Conservation (phyloP, 2,797 vertebrate species). For the Syngnathus acus region DNA sequence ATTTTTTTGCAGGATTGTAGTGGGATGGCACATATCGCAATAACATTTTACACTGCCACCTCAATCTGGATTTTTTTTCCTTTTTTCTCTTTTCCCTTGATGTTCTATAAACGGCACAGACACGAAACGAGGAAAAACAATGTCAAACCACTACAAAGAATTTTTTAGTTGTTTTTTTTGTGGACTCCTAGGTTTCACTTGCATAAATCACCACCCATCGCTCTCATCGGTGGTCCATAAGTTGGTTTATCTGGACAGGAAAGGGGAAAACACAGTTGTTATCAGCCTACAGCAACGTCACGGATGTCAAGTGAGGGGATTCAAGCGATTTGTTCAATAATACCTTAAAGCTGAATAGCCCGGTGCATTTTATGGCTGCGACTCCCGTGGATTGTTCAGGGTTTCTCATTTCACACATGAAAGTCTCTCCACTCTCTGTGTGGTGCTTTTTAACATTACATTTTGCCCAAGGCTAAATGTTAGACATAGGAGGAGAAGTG, state of each 20-base stretch:
- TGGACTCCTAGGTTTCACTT: not conserved
- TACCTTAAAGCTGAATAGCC: conserved; percentile 57
- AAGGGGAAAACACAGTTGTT: conserved; percentile 28
- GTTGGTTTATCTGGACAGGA: conserved; percentile 32
- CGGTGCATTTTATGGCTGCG: conserved; percentile 48
- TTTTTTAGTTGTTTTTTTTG: not conserved
- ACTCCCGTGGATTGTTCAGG: conserved; percentile 61
- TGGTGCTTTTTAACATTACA: conserved; percentile 59
- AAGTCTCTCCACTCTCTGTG: conserved; percentile 52
- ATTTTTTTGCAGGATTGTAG: not conserved
- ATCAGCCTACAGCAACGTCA: conserved; percentile 21
- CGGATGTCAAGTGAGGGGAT: conserved; percentile 39
- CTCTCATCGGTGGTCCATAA: conserved; percentile 17
- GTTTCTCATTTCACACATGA: conserved; percentile 73
- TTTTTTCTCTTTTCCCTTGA: not conserved
- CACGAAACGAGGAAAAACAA: not conserved
- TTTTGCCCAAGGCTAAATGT: conserved; percentile 57
- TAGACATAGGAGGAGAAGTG: conserved; percentile 16
- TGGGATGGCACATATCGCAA: not conserved
- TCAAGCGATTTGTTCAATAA: conserved; percentile 42
- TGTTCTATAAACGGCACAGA: not conserved
- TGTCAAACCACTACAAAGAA: not conserved
- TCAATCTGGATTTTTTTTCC: not conserved
- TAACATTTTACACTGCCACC: not conserved
- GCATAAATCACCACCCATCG: not conserved